Conservation (phyloP, 1,140 invertebrate species). For the Ridgeia piscesae region DNA sequence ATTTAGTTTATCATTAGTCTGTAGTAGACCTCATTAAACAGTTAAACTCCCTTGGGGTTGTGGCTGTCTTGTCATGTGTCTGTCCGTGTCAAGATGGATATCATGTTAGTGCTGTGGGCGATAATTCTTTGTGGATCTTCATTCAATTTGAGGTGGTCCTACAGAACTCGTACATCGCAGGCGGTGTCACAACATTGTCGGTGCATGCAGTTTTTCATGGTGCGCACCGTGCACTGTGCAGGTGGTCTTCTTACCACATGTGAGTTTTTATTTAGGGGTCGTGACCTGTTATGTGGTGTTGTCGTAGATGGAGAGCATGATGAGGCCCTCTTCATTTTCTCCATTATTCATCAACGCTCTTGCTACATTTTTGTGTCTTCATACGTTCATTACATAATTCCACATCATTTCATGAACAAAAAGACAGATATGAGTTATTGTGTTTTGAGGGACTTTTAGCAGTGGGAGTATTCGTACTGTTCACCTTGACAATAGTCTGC, state of each 20-base stretch:
- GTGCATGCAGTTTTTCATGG: not conserved
- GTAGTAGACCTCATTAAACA: no score
- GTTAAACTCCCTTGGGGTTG: no score
- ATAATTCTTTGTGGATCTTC: not conserved
- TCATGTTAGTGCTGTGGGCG: not conserved
- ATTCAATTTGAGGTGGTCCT: not conserved
- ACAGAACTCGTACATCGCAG: not conserved
- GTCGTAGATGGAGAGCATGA: not conserved
- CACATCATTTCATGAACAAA: no score
- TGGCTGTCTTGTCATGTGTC: no score
- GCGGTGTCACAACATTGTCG: not conserved
- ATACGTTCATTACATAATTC: no score
- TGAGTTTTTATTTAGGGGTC: not conserved
- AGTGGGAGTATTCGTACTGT: no score
- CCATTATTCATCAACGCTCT: no score
- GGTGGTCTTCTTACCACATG: not conserved
- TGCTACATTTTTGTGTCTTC: no score
- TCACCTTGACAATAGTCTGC: no score
- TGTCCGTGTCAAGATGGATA: not conserved
- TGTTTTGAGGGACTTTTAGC: no score
- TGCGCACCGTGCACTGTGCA: not conserved
- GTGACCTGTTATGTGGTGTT: not conserved
- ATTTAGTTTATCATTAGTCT: no score
- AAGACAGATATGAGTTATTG: no score
- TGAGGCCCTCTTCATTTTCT: not conserved